Conservation (phyloP, 2,888 invertebrate species). For the Lycocerus yunnanus region DNA sequence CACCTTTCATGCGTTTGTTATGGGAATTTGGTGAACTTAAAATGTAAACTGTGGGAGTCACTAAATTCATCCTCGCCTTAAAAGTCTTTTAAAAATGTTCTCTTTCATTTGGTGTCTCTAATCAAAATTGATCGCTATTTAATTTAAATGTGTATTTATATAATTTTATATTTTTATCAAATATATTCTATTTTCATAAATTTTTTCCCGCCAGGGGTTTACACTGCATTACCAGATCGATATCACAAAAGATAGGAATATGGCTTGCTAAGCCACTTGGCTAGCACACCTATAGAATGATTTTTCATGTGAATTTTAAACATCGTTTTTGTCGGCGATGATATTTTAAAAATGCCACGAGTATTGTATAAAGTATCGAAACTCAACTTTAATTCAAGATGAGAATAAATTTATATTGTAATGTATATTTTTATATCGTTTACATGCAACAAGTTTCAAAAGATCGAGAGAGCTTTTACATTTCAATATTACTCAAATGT, state of each 20-base stretch:
- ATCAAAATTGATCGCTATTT: too few species aligned
- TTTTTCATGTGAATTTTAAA: constrained; percentile 14
- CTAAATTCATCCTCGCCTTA: too few species aligned
- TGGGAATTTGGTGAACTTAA: too few species aligned
- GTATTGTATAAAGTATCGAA: background rate
- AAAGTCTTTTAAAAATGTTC: too few species aligned
- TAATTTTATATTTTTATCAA: background rate
- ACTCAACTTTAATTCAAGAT: background rate
- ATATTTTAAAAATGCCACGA: background rate
- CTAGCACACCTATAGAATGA: constrained; percentile 15
- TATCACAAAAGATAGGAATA: constrained; percentile 7
- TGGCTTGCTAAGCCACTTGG: constrained; percentile 10
- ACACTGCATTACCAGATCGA: constrained; percentile 11
- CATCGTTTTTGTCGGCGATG: background rate
- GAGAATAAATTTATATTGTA: background rate
- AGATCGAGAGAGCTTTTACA: background rate
- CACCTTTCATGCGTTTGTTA: too few species aligned
- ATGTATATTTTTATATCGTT: background rate
- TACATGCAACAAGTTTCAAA: background rate
- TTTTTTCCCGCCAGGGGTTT: constrained; percentile 11
- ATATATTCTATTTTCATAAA: constrained; percentile 18
- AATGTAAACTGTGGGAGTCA: too few species aligned
- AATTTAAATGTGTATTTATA: too few species aligned
- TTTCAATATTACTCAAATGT: background rate
- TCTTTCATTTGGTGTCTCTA: too few species aligned